Base-by-base conservation (phyloP, 1,140 invertebrate species). In the Manduca sexta region DNA sequence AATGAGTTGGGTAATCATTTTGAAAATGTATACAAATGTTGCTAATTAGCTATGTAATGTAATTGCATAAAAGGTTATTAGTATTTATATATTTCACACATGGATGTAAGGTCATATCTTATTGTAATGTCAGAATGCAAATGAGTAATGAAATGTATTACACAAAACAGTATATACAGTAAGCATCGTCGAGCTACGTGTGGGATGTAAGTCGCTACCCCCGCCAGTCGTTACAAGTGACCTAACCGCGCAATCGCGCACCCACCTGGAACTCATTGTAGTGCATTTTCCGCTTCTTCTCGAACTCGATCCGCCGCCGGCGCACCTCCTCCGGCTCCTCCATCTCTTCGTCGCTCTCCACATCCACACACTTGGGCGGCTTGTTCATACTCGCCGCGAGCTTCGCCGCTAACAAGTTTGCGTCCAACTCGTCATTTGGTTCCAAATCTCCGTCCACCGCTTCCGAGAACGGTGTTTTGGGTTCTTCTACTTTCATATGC, bases 401-500 rank as follows among this genome's bases (percentile, higher is more conserved):
- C 90, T 93, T 93, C 67, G 94, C 93, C 69, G 93, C 92, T 41
- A 97, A 81, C 45, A 92, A 87, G 43, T 90, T 88, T 2, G 94
- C 92, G 83, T 97, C 94, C 52, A 96, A 80, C 52, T 92, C 89
- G 77, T 94, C 93, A 64, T 90, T 87, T 38, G 92, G 90, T 49
- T 92, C 89, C 30, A 88, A 87, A 50, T 93, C 92, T 26, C 91
- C 89, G 48, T 93, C 91, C 47, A 92, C 90, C 58, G 94, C 92
- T 56, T 87, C 84, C 4, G 83, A 85, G 72, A 93, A 99, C 1
- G 98, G 98, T 7, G 98, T 99, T 87, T 98, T 96, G 30, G 97
- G 96, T 84, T 99, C 98, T 69, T 98, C 96, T 47, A 99, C 97
- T 89, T 99, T 99, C 97, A 99, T 99, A 73, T 98, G 97, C 7